Conservation (phyloP, 2,113 vertebrate species). For the Larimichthys polyactis region DNA sequence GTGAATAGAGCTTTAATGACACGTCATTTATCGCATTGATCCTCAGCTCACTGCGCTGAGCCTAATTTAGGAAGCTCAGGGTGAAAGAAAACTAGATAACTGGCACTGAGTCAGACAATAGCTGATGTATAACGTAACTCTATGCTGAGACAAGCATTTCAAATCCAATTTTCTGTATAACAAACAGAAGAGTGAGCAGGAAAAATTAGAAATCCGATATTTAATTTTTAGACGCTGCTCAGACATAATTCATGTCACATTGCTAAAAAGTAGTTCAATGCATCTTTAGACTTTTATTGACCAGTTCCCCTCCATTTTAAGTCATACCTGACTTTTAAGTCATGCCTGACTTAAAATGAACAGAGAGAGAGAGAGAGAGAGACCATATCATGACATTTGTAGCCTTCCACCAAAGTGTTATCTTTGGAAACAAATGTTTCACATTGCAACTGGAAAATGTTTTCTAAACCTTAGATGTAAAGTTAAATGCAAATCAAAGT, state of each 20-base stretch:
- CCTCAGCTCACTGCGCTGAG: background rate
- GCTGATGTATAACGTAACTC: background rate
- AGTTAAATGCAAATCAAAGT: too few relatives aligned
- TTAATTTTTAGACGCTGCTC: background rate
- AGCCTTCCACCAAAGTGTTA: background rate
- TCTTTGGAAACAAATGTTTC: background rate
- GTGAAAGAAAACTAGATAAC: constrained; percentile 10
- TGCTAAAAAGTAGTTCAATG: background rate
- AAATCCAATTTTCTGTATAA: background rate
- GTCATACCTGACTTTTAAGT: background rate
- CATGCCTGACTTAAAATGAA: too few relatives aligned
- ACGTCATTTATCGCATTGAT: constrained; percentile 17
- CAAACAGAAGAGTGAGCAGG: constrained; percentile 1
- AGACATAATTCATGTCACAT: background rate
- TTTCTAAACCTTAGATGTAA: background rate
- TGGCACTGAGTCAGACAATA: background rate
- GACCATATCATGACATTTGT: background rate
- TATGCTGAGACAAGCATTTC: constrained; percentile 1
- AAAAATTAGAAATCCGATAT: background rate
- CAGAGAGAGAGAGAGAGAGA: background rate
- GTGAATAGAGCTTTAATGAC: constrained; percentile 12
- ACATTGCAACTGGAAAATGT: background rate
- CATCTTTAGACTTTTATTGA: background rate
- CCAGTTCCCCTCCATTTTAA: background rate
- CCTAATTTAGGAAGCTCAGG: constrained; percentile 2